Base-by-base conservation (phyloP, 2,113 vertebrate species). In the Melanerpes aurifrons region DNA sequence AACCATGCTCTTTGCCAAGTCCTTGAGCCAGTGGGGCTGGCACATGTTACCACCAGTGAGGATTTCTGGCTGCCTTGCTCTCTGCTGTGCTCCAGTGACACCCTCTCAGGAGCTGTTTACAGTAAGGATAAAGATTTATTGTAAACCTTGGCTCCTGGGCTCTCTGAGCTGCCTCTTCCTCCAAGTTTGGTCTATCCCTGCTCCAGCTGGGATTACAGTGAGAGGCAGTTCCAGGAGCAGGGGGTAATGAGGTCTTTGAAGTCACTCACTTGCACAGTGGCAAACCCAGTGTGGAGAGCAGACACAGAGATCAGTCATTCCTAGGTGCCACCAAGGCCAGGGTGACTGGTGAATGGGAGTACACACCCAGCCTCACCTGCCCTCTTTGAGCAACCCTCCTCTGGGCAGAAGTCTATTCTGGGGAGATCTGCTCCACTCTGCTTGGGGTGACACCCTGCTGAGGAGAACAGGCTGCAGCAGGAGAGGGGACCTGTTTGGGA, bases 31-130 rank as follows among this genome's bases (percentile, higher is more conserved):
- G 20, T 6, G 3, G 43, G 22, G 53, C 87, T 93, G 94, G 68
- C 73, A 71, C 72, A 57, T 21, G 35, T 40, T 78, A 48, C 21
- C 6, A 4, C 15, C 7, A 2, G 59, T 2, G 1, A 45, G n/a
- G 73, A 26, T 1, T 89, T 40, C 86, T 87, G 89, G 48, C 87
- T 74, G n/a, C 71, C 48, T 92, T 2, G 0, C n/a, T 82, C 59
- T 53, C 63, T 66, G 58, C 77, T 2, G 2, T 25, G 68, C 67
- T 94, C 89, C 72, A 63, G 59, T 59, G 91, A 94, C 88, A 93
- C 82, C 72, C 79, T 86, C 93, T 90, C 62, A 37, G 75, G 66
- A 56, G n/a, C 68, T 84, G 88, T 94, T 96, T 92, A 88, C 26
- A 82, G 63, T 7, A 26, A 50, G n/a, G 56, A 71, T 18, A 56